Base-by-base conservation (phyloP, 2,797 vertebrate genomes). In the Cuniculus paca region DNA sequence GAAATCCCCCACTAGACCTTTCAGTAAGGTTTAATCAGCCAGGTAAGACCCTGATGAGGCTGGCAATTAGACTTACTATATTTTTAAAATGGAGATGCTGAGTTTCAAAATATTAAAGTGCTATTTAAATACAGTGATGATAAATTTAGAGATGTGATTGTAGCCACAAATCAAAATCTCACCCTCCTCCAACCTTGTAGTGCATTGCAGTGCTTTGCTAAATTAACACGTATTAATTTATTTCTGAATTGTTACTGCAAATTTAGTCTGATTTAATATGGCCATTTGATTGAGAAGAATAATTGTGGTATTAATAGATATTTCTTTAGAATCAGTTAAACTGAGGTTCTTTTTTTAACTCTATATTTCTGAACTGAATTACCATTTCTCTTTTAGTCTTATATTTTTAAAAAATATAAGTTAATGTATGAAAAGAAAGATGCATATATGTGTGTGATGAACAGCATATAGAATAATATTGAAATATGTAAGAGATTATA, bases 11-110 rank as follows among this genome's bases (percentile, higher is more conserved):
- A 58, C 90, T 81, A 97, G 97, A 97, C 93, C 88, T 96, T 94
- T 96, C 93, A 80, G n/a, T 88, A 91, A 95, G 74, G 79, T 89
- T 97, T 97, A 96, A 97, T 96, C 97, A 96, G 92, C 89, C 93
- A 96, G 96, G 96, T 97, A 93, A 97, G 85, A 94, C 85, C 94
- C 96, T 88, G 56, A 95, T 94, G 96, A 96, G 92, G 87, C 93
- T 88, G 54, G 88, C 93, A 97, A 95, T 97, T 97, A 98, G 88
- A 94, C 85, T 92, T 84, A 65, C 94, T 96, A 28, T 97, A 95
- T 90, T 96, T 97, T 94, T 96, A 56, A 82, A 94, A 92, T 28
- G 56, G 88, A 94, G 94, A 74, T 92, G 91, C 91, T 91, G 95
- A 95, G 48, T 97, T 97, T 97, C 74, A 92, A 94, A 97, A 97